Conservation (phyloP, 2,888 invertebrate species). For the Lamproptera curius region DNA sequence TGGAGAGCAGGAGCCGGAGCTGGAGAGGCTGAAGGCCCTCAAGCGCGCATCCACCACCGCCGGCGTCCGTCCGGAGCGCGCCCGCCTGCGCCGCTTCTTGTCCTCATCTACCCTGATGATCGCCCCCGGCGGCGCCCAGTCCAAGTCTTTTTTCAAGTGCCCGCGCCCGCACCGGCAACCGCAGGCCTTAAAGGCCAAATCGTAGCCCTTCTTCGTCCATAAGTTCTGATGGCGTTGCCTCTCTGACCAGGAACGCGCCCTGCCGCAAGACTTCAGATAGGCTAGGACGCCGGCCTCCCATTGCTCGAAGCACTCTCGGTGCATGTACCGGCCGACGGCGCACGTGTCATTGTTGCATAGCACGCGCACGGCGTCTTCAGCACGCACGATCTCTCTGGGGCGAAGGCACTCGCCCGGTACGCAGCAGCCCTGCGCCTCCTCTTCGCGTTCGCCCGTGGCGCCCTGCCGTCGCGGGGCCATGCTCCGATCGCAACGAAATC, state of each 20-base stretch:
- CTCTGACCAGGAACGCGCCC: slow-evolving; percentile 97
- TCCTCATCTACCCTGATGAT: slow-evolving; percentile 72
- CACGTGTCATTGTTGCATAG: slow-evolving; percentile 97
- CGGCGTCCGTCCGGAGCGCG: slow-evolving; percentile 57
- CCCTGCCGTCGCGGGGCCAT: slow-evolving; percentile 76
- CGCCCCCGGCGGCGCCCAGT: slow-evolving; percentile 89
- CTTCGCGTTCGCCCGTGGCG: slow-evolving; percentile 68
- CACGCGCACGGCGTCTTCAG: slow-evolving; percentile 91
- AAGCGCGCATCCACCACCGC: slow-evolving; percentile 74
- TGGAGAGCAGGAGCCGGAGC: slow-evolving; percentile 89
- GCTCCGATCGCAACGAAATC: slow-evolving; percentile 62
- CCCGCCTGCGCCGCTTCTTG: slow-evolving; percentile 64
- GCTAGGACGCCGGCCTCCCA: slow-evolving; percentile 95
- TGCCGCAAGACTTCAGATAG: slow-evolving; percentile 92
- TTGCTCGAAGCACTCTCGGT: slow-evolving; percentile 95
- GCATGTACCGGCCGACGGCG: slow-evolving; percentile 94
- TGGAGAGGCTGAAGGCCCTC: slow-evolving; percentile 87
- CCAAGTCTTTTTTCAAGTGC: slow-evolving; percentile 95
- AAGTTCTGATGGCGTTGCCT: slow-evolving; percentile 95
- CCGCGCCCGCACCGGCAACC: slow-evolving; percentile 95
- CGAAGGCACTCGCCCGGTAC: slow-evolving; percentile 91
- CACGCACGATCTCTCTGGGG: slow-evolving; percentile 79
- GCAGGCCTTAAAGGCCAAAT: slow-evolving; percentile 96
- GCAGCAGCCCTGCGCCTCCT: slow-evolving; percentile 84
- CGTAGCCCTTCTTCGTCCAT: slow-evolving; percentile 99